phyloP scores from a whole-genome alignment of 2,888 invertebrate species.

The Lithodes maja region DNA sequence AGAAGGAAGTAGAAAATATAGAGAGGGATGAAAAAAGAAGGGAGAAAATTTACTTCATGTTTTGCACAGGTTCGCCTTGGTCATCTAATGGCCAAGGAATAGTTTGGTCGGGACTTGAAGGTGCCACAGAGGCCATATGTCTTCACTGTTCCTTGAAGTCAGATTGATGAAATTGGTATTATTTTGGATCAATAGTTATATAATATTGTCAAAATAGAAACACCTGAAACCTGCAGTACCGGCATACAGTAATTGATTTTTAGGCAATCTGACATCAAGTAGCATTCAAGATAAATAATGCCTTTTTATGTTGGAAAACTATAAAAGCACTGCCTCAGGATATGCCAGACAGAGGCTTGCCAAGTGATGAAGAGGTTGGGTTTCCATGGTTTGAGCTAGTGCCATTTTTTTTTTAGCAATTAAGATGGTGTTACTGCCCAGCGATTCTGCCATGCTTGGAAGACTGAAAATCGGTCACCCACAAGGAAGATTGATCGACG shows the following conservation, averaged over 20 bases:
- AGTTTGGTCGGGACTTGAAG: slow-evolving; percentile 49
- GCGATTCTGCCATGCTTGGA: neutral
- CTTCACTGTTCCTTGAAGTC: slow-evolving; percentile 59
- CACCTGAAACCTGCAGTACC: slow-evolving; percentile 25
- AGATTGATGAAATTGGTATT: slow-evolving; percentile 35
- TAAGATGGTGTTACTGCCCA: slow-evolving; percentile 47
- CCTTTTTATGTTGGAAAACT: slow-evolving; percentile 24
- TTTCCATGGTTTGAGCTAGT: slow-evolving; percentile 55
- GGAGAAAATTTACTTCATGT: too few species aligned
- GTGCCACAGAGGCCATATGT: slow-evolving; percentile 43
- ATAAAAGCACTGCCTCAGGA: slow-evolving; percentile 55
- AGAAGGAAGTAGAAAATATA: too few species aligned
- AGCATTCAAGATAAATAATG: slow-evolving; percentile 48
- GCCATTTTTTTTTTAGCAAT: slow-evolving; percentile 57
- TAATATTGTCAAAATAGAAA: slow-evolving; percentile 45
- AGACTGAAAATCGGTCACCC: too few species aligned
- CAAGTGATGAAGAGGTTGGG: slow-evolving; percentile 46
- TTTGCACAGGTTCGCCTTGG: too few species aligned
- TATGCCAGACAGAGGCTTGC: slow-evolving; percentile 57
- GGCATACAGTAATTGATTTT: slow-evolving; percentile 13
- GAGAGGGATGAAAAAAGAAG: too few species aligned
- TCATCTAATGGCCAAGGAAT: slow-evolving; percentile 37
- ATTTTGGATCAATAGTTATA: slow-evolving; percentile 18
- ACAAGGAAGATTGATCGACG: too few species aligned
- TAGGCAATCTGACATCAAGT: slow-evolving; percentile 53